Conservation (phyloP, 1,140 invertebrate species). For the Caenorhabditis latens region DNA sequence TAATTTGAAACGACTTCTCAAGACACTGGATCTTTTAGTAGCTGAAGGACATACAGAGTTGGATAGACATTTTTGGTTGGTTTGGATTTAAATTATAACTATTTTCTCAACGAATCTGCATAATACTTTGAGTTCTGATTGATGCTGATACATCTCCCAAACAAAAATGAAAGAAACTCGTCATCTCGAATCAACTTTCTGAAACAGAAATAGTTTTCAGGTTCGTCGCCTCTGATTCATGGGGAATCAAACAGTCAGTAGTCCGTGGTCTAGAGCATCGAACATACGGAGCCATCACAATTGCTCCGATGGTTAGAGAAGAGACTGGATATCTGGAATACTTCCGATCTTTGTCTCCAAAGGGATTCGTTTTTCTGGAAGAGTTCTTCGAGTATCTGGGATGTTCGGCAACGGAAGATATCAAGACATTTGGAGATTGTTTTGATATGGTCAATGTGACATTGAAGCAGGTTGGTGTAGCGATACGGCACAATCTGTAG, state of each 20-base stretch:
- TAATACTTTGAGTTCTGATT: too few species aligned
- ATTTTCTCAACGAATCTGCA: too few species aligned
- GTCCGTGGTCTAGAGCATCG: slow-evolving; percentile 82
- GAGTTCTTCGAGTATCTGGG: slow-evolving; percentile 85
- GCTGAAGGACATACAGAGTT: slow-evolving; percentile 68
- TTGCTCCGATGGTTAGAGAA: slow-evolving; percentile 72
- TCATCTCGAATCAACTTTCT: neutral
- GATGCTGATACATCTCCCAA: neutral
- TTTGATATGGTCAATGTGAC: slow-evolving; percentile 78
- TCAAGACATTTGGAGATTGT: slow-evolving; percentile 73
- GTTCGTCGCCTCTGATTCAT: slow-evolving; percentile 83
- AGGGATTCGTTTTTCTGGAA: slow-evolving; percentile 83
- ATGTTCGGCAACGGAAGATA: slow-evolving; percentile 70
- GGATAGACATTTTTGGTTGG: slow-evolving; percentile 73
- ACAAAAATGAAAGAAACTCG: neutral
- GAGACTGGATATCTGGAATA: slow-evolving; percentile 58
- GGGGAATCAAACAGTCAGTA: slow-evolving; percentile 83
- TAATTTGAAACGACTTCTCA: slow-evolving; percentile 81
- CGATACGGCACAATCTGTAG: too few species aligned
- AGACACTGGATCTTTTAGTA: slow-evolving; percentile 70
- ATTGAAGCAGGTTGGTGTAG: slow-evolving; percentile 75
- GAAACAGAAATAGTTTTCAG: slow-evolving; percentile 79
- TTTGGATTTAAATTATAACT: neutral
- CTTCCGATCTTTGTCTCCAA: slow-evolving; percentile 31
- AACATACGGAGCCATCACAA: slow-evolving; percentile 82